Conservation (phyloP, 2,797 vertebrate species). For the Enteromius paludinosus region DNA sequence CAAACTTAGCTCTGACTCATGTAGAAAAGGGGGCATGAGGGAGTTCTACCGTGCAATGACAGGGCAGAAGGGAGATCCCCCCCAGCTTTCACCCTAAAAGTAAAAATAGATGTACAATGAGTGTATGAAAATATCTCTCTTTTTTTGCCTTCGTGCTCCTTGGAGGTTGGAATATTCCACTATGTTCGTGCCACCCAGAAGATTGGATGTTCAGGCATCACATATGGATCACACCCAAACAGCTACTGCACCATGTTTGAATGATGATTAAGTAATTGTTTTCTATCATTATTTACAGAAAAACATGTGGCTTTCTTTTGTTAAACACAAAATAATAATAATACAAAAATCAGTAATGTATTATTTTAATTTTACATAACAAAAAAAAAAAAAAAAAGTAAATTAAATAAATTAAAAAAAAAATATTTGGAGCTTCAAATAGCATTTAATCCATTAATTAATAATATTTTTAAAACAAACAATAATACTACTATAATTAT, state of each 20-base stretch:
- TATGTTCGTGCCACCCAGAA: constrained; percentile 11
- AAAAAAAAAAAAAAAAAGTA: no score
- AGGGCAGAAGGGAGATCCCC: constrained; percentile 40
- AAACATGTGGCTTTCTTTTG: background rate
- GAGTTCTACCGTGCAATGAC: constrained; percentile 46
- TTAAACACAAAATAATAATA: background rate
- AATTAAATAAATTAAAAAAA: no score
- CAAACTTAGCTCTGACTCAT: constrained; percentile 80
- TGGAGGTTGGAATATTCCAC: constrained; percentile 35
- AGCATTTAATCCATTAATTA: background rate
- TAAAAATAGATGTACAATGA: constrained; percentile 53
- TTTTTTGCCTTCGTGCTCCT: constrained; percentile 18
- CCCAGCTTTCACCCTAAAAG: constrained; percentile 9
- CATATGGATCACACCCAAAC: background rate
- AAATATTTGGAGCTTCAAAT: background rate
- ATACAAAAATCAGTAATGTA: background rate
- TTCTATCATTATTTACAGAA: background rate
- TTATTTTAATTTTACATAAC: background rate
- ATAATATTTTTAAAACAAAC: background rate
- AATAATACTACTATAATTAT: background rate
- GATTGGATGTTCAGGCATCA: background rate
- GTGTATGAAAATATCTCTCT: constrained; percentile 38
- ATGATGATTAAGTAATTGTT: background rate
- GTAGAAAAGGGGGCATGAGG: background rate
- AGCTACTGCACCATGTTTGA: background rate